Percentiles rank a stretch among this genome's conserved stretches.
Evolutionary conservation across 2,113 vertebrate species (phyloP).

Genomic region (Oophaga pumilio): DNA sequence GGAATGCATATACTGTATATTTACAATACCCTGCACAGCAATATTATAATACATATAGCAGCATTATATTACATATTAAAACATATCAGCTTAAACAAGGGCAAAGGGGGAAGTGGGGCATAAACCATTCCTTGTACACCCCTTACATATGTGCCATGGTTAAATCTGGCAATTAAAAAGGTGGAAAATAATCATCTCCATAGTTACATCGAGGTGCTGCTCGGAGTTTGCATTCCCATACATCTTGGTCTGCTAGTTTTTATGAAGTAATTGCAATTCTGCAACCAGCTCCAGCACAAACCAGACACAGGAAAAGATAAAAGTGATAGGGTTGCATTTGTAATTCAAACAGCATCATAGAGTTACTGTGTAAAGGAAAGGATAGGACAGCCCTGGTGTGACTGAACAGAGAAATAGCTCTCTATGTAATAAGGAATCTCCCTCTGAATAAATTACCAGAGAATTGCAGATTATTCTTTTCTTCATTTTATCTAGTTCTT

Average conservation of each 20-base stretch:
- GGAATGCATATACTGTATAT: no score
- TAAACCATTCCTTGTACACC: no score
- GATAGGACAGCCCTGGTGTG: neutral
- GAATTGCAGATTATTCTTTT: neutral
- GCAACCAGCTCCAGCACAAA: neutral
- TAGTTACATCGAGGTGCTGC: neutral
- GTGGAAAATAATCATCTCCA: constrained; percentile 6
- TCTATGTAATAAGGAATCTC: neutral
- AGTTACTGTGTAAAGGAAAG: neutral
- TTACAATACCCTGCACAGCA: no score
- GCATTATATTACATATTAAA: no score
- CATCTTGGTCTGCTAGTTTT: constrained; percentile 15
- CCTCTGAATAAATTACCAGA: neutral
- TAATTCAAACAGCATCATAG: constrained; percentile 8
- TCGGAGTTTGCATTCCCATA: neutral
- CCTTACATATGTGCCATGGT: neutral
- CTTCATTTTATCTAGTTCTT: neutral
- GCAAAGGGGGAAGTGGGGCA: no score
- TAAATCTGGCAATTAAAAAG: constrained; percentile 2
- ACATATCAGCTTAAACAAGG: no score
- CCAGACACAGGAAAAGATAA: constrained; percentile 10
- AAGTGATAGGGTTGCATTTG: constrained; percentile 13
- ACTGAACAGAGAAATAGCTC: neutral
- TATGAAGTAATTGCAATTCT: constrained; percentile 18
- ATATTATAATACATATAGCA: no score